phyloP scores from a whole-genome alignment of 2,113 vertebrate species.

The Campylorhamphus procurvoides region DNA sequence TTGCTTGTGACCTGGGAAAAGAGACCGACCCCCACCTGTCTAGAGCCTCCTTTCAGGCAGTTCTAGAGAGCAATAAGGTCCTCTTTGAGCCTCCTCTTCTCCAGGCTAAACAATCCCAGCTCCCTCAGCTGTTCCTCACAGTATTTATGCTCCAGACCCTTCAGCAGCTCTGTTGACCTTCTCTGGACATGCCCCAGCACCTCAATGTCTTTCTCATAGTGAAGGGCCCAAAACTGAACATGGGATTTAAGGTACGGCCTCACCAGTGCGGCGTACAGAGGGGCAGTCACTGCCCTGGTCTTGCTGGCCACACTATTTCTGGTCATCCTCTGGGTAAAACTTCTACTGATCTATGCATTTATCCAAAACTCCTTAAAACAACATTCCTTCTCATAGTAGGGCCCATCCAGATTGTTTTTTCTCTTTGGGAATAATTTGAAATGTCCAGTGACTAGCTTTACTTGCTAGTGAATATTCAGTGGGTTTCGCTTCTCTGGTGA shows the following conservation, averaged over 20 bases:
- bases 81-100: background rate
- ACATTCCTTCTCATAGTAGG: background rate
- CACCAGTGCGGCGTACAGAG: too few species aligned
- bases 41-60: background rate
- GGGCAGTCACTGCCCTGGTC: background rate
- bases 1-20: background rate
- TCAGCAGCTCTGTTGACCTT: background rate
- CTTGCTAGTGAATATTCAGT: background rate
- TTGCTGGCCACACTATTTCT: background rate
- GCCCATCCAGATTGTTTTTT: background rate
- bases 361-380: background rate
- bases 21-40: background rate
- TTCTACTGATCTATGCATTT: background rate
- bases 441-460: background rate
- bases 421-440: background rate
- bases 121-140: background rate
- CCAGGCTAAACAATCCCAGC: background rate
- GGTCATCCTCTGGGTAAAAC: background rate
- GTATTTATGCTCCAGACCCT: background rate
- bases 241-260: background rate
- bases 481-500: background rate
- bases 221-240: background rate
- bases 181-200: background rate
- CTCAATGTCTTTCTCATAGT: background rate
- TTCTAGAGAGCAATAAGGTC: fast-evolving